Base-by-base conservation (phyloP, 2,797 vertebrate genomes). In the Sebastes cheni region DNA sequence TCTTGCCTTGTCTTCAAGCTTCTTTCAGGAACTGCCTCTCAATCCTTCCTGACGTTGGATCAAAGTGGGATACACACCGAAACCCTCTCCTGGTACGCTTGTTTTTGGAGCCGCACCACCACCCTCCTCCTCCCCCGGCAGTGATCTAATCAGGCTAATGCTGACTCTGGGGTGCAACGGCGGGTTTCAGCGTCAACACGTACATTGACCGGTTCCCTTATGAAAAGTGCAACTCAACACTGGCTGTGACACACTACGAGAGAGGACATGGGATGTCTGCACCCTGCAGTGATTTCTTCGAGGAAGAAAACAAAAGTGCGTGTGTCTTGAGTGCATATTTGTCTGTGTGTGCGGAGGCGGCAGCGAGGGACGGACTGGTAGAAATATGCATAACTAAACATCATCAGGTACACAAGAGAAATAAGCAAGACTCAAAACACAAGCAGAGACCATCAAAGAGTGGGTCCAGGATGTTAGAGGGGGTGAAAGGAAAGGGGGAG, bases 361-460 rank as follows among this genome's bases (percentile, higher is more conserved):
- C 32, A 34, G 72, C 1, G 3, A 77, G 56, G 67, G 39, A 71
- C 0, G 4, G 55, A 58, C 54, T 32, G 60, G 32, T 73, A 81
- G 66, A 91, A 90, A 89, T 93, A 91, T 89, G 89, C 86, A 88
- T 83, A 91, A 82, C 85, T 83, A 89, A 91, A 91, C 86, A 91
- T 92, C 86, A 72, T 89, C 77, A 88, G 81, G 88, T 93, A 90
- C 72, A 84, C 85, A 84, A 75, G 39, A 89, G 80, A 87, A 90
- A 86, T 87, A 73, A 86, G 84, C 66, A 81, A 71, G 29, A 75
- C 78, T 89, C 54, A 75, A 75, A 82, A 86, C 67, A 54, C 16
- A 79, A 7, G 16, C 86, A 78, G 52, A 32, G 69, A 73, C 73
- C 83, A 91, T 94, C 88, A 94, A 95, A 94, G 86, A 86, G 70